phyloP scores from a whole-genome alignment of 2,888 invertebrate genomes.

The Eupsilia transversa region DNA sequence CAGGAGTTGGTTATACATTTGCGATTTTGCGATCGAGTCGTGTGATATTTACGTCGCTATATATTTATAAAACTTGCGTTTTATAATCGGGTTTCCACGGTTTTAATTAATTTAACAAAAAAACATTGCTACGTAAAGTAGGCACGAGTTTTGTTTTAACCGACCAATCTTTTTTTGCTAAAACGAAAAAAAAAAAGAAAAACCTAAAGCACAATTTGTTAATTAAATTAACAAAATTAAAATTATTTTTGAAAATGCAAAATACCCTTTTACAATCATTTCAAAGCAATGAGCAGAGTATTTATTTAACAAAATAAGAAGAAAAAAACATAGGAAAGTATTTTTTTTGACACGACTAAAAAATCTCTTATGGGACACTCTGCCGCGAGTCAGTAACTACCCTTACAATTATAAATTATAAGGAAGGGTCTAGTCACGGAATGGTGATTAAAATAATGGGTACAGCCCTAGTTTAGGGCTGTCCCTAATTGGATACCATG shows the following conservation, averaged over 20 bases:
- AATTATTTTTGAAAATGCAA: not conserved
- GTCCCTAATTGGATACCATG: constrained; percentile 69
- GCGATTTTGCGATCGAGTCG: constrained; percentile 25
- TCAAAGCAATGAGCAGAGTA: not conserved
- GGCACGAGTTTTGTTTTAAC: not conserved
- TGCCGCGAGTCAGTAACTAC: constrained; percentile 27
- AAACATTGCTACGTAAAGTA: too few relatives aligned
- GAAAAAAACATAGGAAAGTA: not conserved
- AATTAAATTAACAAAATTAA: not conserved
- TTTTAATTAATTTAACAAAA: not conserved
- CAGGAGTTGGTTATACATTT: not conserved
- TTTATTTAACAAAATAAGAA: not conserved
- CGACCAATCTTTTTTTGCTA: too few relatives aligned
- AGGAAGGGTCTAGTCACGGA: constrained; percentile 73
- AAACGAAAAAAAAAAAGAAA: too few relatives aligned
- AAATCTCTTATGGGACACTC: not conserved
- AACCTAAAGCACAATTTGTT: not conserved
- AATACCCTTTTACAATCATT: too few relatives aligned
- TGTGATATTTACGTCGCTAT: constrained; percentile 8
- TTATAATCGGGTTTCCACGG: not conserved
- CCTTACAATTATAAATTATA: constrained; percentile 73
- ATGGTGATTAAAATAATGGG: constrained; percentile 75
- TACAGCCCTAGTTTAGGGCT: constrained; percentile 72
- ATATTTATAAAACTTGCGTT: too few relatives aligned
- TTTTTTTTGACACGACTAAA: not conserved